Evolutionary conservation across 2,888 invertebrate species (phyloP).

Genomic region (Polyommatus iphigenia): DNA sequence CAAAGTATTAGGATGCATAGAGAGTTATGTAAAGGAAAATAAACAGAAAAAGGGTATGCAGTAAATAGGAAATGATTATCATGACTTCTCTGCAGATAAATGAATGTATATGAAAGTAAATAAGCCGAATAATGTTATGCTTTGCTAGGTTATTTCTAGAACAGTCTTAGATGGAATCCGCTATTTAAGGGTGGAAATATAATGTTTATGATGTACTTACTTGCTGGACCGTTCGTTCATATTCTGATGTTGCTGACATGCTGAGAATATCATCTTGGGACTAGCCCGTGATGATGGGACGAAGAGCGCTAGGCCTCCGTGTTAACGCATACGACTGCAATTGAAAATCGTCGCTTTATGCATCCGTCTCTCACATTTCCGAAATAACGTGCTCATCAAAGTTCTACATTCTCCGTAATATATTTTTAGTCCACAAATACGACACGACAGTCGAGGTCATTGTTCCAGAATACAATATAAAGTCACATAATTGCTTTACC

Average conservation of each 20-base stretch:
- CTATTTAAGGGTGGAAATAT: background rate
- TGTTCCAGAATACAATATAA: slow-evolving; percentile 68
- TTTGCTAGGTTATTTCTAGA: slow-evolving; percentile 27
- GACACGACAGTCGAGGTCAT: slow-evolving; percentile 75
- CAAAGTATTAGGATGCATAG: background rate
- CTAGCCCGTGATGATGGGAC: slow-evolving; percentile 75
- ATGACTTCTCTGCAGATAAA: background rate
- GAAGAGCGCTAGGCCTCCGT: slow-evolving; percentile 74
- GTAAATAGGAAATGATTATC: background rate
- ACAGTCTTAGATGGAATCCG: background rate
- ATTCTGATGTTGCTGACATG: slow-evolving; percentile 78
- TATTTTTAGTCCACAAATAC: slow-evolving; percentile 74
- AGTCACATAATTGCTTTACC: slow-evolving; percentile 62
- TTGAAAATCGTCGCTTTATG: slow-evolving; percentile 72
- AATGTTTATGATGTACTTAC: slow-evolving; percentile 55
- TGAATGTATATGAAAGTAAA: background rate
- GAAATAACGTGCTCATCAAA: slow-evolving; percentile 55
- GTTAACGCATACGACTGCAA: slow-evolving; percentile 77
- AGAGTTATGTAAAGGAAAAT: slow-evolving; percentile 9
- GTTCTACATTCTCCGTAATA: slow-evolving; percentile 69
- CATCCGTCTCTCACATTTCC: slow-evolving; percentile 62
- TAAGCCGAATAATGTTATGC: background rate
- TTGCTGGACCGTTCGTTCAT: slow-evolving; percentile 77
- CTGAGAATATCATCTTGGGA: slow-evolving; percentile 79
- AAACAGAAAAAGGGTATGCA: background rate